Conservation (phyloP, 2,797 vertebrate species). For the Mastacembelus armatus region DNA sequence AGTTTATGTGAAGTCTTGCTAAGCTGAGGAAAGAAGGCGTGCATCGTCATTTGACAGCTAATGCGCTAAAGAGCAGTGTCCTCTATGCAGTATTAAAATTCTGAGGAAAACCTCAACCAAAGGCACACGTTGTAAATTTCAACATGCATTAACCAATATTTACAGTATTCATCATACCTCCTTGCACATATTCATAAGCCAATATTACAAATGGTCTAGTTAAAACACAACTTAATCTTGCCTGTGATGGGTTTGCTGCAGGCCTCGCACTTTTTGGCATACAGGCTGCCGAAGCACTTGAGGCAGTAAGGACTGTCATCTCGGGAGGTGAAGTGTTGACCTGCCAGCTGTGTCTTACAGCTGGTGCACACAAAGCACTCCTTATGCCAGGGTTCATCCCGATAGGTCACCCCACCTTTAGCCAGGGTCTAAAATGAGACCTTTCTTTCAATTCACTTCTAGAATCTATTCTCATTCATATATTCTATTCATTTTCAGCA, state of each 20-base stretch:
- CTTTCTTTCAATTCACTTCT: not conserved
- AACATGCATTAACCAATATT: not conserved
- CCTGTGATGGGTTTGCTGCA: slow-evolving; percentile 98
- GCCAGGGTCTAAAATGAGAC: slow-evolving; percentile 87
- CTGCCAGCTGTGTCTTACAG: slow-evolving; percentile 95
- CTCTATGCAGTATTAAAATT: not conserved
- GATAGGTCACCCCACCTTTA: slow-evolving; percentile 98
- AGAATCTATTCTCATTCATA: not conserved
- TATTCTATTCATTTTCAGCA: too few species aligned
- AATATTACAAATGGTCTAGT: not conserved
- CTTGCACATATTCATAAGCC: not conserved
- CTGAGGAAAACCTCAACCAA: not conserved
- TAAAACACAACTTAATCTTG: slow-evolving; percentile 52
- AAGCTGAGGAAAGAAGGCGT: too few species aligned
- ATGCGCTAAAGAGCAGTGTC: too few species aligned
- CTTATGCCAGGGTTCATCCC: slow-evolving; percentile 98
- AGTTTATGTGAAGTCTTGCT: not conserved
- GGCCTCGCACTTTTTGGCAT: slow-evolving; percentile 97
- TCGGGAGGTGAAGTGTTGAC: slow-evolving; percentile 98
- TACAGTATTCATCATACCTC: not conserved
- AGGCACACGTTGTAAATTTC: not conserved
- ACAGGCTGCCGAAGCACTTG: slow-evolving; percentile 96
- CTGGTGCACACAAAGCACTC: slow-evolving; percentile 97
- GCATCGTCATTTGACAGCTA: too few species aligned
- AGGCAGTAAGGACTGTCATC: slow-evolving; percentile 97